phyloP scores from a whole-genome alignment of 2,113 vertebrate species.

The Halcyon senegalensis region DNA sequence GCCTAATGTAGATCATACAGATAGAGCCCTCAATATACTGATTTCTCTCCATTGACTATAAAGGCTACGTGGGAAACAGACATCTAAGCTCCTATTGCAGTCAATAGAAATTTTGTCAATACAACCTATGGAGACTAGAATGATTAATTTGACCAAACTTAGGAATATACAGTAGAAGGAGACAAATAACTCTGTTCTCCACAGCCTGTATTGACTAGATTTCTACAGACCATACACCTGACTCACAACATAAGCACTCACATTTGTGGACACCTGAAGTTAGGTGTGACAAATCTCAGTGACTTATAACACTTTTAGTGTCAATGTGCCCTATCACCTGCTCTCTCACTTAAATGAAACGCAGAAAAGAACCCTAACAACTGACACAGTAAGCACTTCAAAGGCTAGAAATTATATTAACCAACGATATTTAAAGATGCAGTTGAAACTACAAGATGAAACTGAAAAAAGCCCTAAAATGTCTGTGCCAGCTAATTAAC shows the following conservation, averaged over 20 bases:
- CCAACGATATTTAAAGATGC: background rate
- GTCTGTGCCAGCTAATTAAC: background rate
- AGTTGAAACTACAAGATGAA: background rate
- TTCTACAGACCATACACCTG: background rate
- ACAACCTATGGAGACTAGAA: background rate
- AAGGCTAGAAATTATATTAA: background rate
- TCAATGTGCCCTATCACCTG: background rate
- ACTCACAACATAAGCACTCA: background rate
- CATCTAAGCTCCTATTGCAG: background rate
- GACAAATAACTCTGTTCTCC: background rate
- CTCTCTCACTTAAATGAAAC: background rate
- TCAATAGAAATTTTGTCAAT: background rate
- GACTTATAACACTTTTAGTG: background rate
- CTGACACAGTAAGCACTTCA: background rate
- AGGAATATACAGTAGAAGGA: background rate
- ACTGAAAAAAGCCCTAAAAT: background rate
- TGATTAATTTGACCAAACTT: background rate
- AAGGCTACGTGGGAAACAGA: background rate
- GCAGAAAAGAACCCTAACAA: background rate
- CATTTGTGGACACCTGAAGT: accelerated
- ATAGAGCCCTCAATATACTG: background rate
- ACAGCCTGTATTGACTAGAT: background rate
- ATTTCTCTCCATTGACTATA: background rate
- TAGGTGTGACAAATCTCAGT: background rate
- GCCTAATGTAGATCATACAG: background rate